Evolutionary conservation across 1,140 invertebrate genomes (phyloP).

Genomic region (Lordiphosa stackelbergi): DNA sequence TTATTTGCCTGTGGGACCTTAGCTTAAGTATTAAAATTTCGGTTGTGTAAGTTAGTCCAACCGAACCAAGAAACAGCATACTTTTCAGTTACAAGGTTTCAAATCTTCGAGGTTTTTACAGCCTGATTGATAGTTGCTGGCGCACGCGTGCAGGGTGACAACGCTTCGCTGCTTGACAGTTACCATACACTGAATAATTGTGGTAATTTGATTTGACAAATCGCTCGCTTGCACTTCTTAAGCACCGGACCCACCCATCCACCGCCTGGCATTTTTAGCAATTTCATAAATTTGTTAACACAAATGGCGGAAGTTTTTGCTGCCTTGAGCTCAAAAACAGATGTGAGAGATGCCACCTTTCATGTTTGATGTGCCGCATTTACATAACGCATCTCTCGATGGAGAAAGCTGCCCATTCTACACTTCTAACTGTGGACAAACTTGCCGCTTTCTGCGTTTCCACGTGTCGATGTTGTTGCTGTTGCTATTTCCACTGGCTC

Average conservation of each 20-base stretch:
- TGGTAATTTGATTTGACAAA: slow-evolving; percentile 70
- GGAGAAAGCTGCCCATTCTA: slow-evolving; percentile 59
- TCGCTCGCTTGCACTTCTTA: slow-evolving; percentile 62
- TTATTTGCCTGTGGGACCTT: too few species aligned
- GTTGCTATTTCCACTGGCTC: background rate
- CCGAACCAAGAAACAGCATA: too few species aligned
- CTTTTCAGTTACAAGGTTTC: too few species aligned
- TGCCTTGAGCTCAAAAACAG: slow-evolving; percentile 4
- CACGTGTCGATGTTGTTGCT: slow-evolving; percentile 14
- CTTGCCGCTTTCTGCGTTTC: slow-evolving; percentile 66
- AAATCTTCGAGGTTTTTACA: too few species aligned
- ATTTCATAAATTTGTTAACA: slow-evolving; percentile 36
- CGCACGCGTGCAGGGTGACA: slow-evolving; percentile 50
- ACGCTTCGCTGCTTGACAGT: slow-evolving; percentile 43
- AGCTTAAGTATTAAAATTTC: too few species aligned
- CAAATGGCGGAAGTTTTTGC: slow-evolving; percentile 41
- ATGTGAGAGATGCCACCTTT: slow-evolving; percentile 25
- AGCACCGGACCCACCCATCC: slow-evolving; percentile 24
- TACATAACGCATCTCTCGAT: slow-evolving; percentile 43
- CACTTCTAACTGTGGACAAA: slow-evolving; percentile 37
- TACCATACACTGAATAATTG: slow-evolving; percentile 54
- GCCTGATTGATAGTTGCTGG: too few species aligned
- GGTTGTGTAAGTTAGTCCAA: too few species aligned
- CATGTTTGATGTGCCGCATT: slow-evolving; percentile 47
- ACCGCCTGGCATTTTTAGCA: slow-evolving; percentile 42